Evolutionary conservation across 2,113 vertebrate species (phyloP), one percentile per base, ranked within the genome.

Genomic region (Craseonycteris thonglongyai): DNA sequence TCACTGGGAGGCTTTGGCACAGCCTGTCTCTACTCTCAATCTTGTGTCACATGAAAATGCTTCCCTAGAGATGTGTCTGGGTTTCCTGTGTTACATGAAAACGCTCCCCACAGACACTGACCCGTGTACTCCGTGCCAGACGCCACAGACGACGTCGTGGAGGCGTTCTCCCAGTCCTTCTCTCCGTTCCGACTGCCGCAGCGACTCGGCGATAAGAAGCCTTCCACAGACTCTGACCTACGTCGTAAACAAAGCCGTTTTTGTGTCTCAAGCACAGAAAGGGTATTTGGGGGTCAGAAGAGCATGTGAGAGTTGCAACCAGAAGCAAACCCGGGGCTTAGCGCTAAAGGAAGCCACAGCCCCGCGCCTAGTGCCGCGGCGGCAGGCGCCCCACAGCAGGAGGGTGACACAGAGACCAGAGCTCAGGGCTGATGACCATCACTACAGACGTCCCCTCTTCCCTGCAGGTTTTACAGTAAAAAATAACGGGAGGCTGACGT

Each of bases 51-150:
- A n/a, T n/a, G n/a, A n/a, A n/a, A n/a, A n/a, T n/a, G n/a, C n/a
- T n/a, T n/a, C n/a, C n/a, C n/a, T n/a, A n/a, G n/a, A n/a, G n/a
- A n/a, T n/a, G n/a, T n/a, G n/a, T n/a, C n/a, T n/a, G n/a, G n/a
- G n/a, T n/a, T 58, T 10, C 75, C 28, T 35, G 22, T 7, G 22
- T 7, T 42, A 72, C 69, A 82, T 63, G 6, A 30, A 89, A 74
- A 22, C 8, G 35, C 35, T 51, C 56, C 30, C 49, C 33, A 19
- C 2, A 58, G 15, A 11, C 61, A 95, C 98, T 54, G 76, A 99
- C 99, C 99, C 90, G 99, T 99, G 96, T 99, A 99, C 79, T 99
- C 99, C 18, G 99, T 99, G 96, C 99, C 99, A 82, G 99, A 99
- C 33, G 99, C 99, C 1, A 99, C 98, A 2, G 99, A 99, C 26